These are phyloP conservation scores for Scleropages formosus DNA, from an alignment of 2,797 vertebrate genomes.

Conservation along the genomic window DNA sequence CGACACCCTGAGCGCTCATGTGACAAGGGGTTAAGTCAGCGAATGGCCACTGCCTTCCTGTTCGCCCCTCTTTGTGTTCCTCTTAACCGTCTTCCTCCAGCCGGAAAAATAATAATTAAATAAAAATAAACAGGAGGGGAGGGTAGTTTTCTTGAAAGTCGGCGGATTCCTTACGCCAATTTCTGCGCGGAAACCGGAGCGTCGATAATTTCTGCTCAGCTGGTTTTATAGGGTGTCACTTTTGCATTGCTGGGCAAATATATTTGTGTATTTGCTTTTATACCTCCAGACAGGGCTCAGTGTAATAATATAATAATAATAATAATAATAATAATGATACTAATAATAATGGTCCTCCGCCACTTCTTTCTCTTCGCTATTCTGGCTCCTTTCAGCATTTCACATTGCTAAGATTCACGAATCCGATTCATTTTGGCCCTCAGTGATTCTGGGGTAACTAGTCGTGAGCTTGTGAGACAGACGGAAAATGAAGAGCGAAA, in stretches of 20 bases:
- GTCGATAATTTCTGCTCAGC: slow-evolving; percentile 72
- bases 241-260: slow-evolving; percentile 68
- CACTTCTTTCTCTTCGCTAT: slow-evolving; percentile 32
- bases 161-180: slow-evolving; percentile 71
- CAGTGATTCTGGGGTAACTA: slow-evolving; percentile 64
- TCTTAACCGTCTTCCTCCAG: slow-evolving; percentile 65
- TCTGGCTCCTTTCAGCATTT: slow-evolving; percentile 69
- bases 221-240: slow-evolving; percentile 62
- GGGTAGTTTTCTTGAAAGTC: background rate
- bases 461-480: slow-evolving; percentile 61
- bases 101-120: slow-evolving; percentile 35
- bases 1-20: slow-evolving; percentile 69
- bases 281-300: slow-evolving; percentile 63
- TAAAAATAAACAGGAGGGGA: slow-evolving; percentile 50
- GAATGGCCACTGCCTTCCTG: slow-evolving; percentile 77
- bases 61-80: slow-evolving; percentile 76
- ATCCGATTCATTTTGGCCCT: slow-evolving; percentile 76
- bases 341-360: slow-evolving; percentile 63
- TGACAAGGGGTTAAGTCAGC: slow-evolving; percentile 82
- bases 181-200: slow-evolving; percentile 81
- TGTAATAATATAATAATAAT: slow-evolving; percentile 71
- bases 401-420: slow-evolving; percentile 79
- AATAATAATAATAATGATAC: too few species aligned
- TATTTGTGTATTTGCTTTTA: slow-evolving; percentile 57
- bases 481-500: slow-evolving; percentile 57